Percentiles rank a stretch among this genome's conserved stretches.
Conservation (phyloP, 30 jellyfish, hydroid and myxozoan genomes). For the Aurelia aurita complex sp. Pacific region DNA sequence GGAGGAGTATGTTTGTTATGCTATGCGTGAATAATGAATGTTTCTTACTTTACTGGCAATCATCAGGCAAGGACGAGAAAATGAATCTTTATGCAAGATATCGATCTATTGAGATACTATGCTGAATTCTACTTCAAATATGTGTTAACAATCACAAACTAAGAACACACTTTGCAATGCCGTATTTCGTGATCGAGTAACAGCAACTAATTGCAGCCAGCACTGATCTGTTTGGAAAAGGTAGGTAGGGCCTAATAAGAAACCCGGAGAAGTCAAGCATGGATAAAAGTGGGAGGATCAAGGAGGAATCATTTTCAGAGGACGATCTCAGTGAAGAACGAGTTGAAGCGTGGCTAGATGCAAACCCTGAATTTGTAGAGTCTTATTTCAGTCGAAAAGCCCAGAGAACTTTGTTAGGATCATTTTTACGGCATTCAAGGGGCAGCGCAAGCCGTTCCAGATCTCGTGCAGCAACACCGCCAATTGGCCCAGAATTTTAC, state of each 20-base stretch:
- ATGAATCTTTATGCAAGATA: too few relatives aligned
- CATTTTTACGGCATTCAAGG: slow-evolving; percentile 69
- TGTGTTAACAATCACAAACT: too few relatives aligned
- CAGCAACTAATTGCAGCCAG: too few relatives aligned
- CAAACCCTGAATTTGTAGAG: slow-evolving; percentile 89
- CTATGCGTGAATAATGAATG: too few relatives aligned
- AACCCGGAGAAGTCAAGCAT: slow-evolving; percentile 14
- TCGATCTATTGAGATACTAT: too few relatives aligned
- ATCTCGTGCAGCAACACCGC: slow-evolving; percentile 90
- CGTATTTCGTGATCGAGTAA: too few relatives aligned
- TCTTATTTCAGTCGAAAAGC: slow-evolving; percentile 91
- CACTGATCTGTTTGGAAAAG: too few relatives aligned
- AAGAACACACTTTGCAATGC: too few relatives aligned
- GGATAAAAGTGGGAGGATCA: slow-evolving; percentile 47
- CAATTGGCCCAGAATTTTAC: slow-evolving; percentile 56
- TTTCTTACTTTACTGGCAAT: too few relatives aligned
- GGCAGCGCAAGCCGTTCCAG: slow-evolving; percentile 61
- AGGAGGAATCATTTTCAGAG: slow-evolving; percentile 39
- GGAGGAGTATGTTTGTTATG: too few relatives aligned
- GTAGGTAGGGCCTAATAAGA: slow-evolving; percentile 8
- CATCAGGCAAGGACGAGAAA: too few relatives aligned
- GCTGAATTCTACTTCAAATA: too few relatives aligned
- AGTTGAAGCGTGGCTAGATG: slow-evolving; percentile 95
- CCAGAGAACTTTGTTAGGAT: slow-evolving; percentile 70
- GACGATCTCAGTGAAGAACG: slow-evolving; percentile 68